A percentile compares a stretch with the other conserved stretches of the same genome.
These are phyloP conservation scores for Tragelaphus imberbis DNA, from an alignment of 2,113 vertebrate genomes.

Conservation along the genomic window DNA sequence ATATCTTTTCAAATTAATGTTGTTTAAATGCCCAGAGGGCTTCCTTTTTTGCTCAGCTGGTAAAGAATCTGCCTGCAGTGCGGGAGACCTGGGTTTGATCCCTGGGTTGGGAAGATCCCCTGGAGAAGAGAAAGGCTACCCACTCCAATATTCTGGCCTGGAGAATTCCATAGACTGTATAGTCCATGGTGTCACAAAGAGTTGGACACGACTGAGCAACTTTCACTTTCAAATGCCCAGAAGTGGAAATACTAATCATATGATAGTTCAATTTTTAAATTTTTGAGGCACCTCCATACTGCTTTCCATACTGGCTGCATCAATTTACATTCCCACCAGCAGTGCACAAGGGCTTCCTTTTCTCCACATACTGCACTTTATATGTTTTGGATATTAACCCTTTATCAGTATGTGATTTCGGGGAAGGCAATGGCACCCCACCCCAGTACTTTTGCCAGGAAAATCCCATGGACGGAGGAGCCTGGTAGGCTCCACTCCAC, in stretches of 20 bases:
- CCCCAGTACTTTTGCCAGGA: too few species aligned
- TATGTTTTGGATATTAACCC: background rate
- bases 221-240: background rate
- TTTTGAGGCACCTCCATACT: background rate
- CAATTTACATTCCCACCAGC: background rate
- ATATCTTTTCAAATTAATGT: background rate
- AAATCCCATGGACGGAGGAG: too few species aligned
- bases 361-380: background rate
- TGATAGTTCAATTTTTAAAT: background rate
- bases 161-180: background rate
- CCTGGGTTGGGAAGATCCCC: background rate
- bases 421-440: too few species aligned
- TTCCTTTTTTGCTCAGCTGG: background rate
- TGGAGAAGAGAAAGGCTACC: background rate
- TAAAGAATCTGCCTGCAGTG: background rate
- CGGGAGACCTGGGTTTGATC: background rate
- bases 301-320: background rate
- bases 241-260: background rate
- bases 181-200: background rate
- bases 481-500: too few species aligned
- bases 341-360: background rate
- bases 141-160: background rate
- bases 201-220: background rate
- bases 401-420: background rate
- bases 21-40: background rate